Percentiles rank a stretch among this genome's conserved stretches.
phyloP scores from a whole-genome alignment of 2,888 invertebrate species.

The Pristionchus mayeri region DNA sequence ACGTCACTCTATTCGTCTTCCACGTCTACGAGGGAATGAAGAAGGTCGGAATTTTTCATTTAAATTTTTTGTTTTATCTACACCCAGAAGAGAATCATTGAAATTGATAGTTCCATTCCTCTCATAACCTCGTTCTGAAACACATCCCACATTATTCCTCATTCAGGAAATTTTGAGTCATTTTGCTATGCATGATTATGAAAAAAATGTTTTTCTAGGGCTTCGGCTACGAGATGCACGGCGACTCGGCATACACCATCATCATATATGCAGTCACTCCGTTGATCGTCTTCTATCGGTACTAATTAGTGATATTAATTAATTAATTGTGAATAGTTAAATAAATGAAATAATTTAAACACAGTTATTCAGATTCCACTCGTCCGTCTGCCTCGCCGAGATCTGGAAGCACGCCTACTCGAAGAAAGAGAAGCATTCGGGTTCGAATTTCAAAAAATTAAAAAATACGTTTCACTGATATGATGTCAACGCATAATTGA shows the following conservation, averaged over 20 bases:
- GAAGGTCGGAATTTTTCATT: not conserved
- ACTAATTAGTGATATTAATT: too few relatives aligned
- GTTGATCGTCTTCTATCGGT: conserved; percentile 73
- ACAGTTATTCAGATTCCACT: conserved; percentile 54
- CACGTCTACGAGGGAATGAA: conserved; percentile 61
- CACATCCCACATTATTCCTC: too few relatives aligned
- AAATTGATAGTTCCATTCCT: too few relatives aligned
- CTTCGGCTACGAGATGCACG: conserved; percentile 43
- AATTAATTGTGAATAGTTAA: too few relatives aligned
- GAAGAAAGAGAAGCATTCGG: conserved; percentile 10
- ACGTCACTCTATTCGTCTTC: conserved; percentile 73
- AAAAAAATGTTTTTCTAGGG: not conserved
- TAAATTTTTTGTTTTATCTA: not conserved
- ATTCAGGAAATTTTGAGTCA: too few relatives aligned
- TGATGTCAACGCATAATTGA: too few relatives aligned
- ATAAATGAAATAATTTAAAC: too few relatives aligned
- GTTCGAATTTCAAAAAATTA: not conserved
- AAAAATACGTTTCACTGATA: too few relatives aligned
- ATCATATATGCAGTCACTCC: conserved; percentile 73
- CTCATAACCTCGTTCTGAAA: too few relatives aligned
- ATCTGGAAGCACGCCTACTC: conserved; percentile 64
- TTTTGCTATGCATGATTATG: not conserved
- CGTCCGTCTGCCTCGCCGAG: conserved; percentile 64
- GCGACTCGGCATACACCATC: conserved; percentile 60
- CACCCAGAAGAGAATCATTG: not conserved